Base-by-base conservation (phyloP, 2,113 vertebrate genomes). In the Orycteropus afer region DNA sequence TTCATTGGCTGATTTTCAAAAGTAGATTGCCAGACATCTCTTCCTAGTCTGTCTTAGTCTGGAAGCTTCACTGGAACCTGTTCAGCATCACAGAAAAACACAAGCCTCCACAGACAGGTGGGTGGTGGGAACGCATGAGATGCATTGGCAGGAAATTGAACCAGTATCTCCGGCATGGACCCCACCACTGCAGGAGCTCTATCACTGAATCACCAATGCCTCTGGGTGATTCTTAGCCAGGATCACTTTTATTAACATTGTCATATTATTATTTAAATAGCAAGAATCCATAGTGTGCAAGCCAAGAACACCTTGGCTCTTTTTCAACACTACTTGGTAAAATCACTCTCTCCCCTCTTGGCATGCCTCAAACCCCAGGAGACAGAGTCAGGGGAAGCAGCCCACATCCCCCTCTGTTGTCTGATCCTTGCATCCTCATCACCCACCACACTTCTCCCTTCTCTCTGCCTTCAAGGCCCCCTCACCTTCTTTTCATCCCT, bases 351-450 rank as follows among this genome's bases (percentile, higher is more conserved):
- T 77, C 34, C 57, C 32, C 27, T 61, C 83, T 45, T 55, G 2
- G 29, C 5, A 49, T 10, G 29, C 67, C 65, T 55, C 88, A 84
- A 9, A 61, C 42, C 53, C 79, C 91, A 85, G 63, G 40, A 57
- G 55, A 23, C 7, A 49, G 0, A 0, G 37, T 23, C 8, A 1
- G 7, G 22, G 29, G 27, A 0, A 32, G 32, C 32, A 65, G 63
- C 34, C 11, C 47, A 11, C 55, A 29, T 23, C 14, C 40, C 32
- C 49, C 53, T 47, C 76, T 23, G 55, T 4, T 1, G 0, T 45
- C 47, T 71, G 40, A 78, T 9, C 25, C 20, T 69, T 32, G 40
- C 3, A 10, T 8, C 57, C 49, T 78, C 73, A 37, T 51, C 42
- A 59, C 32, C 42, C 74, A 37, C 42, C 51, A 12, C 34, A 42